Conservation (phyloP, 2,888 invertebrate species). For the Gisinianus flammeolus region DNA sequence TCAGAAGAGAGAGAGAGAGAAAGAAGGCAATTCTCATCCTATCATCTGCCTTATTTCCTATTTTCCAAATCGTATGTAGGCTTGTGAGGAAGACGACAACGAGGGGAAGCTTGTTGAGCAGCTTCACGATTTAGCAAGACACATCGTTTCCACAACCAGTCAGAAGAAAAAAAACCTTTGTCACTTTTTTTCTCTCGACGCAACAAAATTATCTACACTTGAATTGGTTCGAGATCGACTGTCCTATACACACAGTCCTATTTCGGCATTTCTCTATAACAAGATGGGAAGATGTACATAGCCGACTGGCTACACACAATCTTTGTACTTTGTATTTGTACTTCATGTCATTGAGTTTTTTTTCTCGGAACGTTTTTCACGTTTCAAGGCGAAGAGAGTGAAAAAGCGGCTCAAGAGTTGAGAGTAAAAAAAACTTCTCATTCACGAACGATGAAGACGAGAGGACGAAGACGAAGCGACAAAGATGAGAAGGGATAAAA, state of each 20-base stretch:
- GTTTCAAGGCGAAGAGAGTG: not conserved
- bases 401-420: too few species aligned
- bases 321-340: too few species aligned
- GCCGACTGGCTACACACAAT: too few species aligned
- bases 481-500: too few species aligned
- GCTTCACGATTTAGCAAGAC: conserved; percentile 18
- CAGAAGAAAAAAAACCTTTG: conserved; percentile 24
- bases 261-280: not conserved
- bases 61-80: too few species aligned
- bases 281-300: not conserved
- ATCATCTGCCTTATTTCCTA: conserved; percentile 35
- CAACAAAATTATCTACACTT: conserved; percentile 26
- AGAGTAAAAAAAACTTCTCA: conserved; percentile 2
- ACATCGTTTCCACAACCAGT: conserved; percentile 5
- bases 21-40: conserved; percentile 30
- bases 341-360: too few species aligned
- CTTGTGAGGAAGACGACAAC: too few species aligned
- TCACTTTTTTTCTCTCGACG: conserved; percentile 10
- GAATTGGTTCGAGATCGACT: conserved; percentile 12
- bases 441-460: not conserved
- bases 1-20: not conserved
- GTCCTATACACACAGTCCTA: not conserved
- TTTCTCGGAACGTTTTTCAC: not conserved
- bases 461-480: not conserved
- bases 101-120: conserved; percentile 18